These are phyloP conservation scores for Menidia menidia DNA, from an alignment of 2,797 vertebrate species.

Conservation along the genomic window DNA sequence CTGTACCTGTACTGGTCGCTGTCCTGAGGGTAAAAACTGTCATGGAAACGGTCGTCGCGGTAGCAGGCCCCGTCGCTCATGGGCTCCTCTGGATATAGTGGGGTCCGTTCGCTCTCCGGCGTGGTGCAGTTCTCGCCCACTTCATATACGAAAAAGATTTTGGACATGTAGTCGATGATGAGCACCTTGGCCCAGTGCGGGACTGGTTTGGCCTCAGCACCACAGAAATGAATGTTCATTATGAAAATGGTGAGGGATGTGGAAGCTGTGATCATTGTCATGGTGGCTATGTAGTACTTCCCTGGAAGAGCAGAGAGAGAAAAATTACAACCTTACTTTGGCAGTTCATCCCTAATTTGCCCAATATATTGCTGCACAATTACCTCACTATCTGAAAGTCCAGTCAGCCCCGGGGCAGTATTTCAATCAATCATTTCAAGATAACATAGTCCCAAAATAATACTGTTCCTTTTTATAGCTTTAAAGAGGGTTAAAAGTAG, in stretches of 20 bases:
- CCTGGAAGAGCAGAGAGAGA: conserved; percentile 75
- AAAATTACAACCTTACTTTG: neutral
- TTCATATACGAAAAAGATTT: conserved; percentile 95
- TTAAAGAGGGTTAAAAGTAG: neutral
- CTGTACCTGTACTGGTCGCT: conserved; percentile 54
- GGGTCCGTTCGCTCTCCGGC: conserved; percentile 73
- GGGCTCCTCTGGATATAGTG: conserved; percentile 78
- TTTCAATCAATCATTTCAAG: neutral
- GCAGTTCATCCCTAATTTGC: neutral
- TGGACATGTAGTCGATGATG: conserved; percentile 97
- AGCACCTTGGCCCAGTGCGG: conserved; percentile 95
- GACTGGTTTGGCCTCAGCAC: conserved; percentile 94
- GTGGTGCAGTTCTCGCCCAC: conserved; percentile 95
- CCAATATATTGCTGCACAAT: neutral
- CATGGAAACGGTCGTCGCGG: conserved; percentile 37
- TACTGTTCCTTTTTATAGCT: neutral
- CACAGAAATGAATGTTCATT: conserved; percentile 98
- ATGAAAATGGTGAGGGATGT: conserved; percentile 97
- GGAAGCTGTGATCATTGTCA: conserved; percentile 98
- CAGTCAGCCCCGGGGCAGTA: neutral
- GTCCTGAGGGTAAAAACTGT: conserved; percentile 44
- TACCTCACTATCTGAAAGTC: neutral
- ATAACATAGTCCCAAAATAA: neutral
- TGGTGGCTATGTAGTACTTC: conserved; percentile 98
- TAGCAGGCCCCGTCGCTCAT: conserved; percentile 50